These are phyloP conservation scores for Gymnocypris eckloni DNA, from an alignment of 2,797 vertebrate genomes.

Conservation along the genomic window DNA sequence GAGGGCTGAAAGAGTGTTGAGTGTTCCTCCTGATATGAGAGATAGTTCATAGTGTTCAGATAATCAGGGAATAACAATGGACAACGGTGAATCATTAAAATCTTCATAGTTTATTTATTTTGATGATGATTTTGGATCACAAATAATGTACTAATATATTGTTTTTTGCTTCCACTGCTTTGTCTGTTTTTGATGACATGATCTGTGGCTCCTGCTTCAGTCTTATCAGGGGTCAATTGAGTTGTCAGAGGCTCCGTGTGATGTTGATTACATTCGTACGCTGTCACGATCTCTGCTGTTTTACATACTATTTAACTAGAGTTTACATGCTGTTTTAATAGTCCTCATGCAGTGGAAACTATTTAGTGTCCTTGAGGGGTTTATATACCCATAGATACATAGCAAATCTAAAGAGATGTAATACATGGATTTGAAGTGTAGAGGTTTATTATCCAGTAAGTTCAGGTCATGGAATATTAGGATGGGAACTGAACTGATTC, in stretches of 20 bases:
- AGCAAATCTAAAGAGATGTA: background rate
- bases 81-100: background rate
- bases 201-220: background rate
- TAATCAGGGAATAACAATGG: background rate
- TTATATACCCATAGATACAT: background rate
- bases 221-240: conserved; percentile 22
- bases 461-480: background rate
- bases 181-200: background rate
- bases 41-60: background rate
- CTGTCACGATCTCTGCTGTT: background rate
- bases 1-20: conserved; percentile 1
- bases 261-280: background rate
- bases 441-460: background rate
- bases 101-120: background rate
- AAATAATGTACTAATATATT: background rate
- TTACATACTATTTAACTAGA: conserved; percentile 37
- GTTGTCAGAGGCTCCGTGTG: conserved; percentile 24
- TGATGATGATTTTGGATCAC: background rate
- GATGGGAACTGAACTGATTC: background rate
- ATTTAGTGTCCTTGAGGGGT: background rate
- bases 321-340: conserved; percentile 15
- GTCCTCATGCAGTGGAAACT: background rate
- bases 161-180: background rate
- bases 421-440: background rate
- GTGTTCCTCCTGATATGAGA: background rate